Conservation (phyloP, 2,888 invertebrate genomes). For the Saturnia pavonia region DNA sequence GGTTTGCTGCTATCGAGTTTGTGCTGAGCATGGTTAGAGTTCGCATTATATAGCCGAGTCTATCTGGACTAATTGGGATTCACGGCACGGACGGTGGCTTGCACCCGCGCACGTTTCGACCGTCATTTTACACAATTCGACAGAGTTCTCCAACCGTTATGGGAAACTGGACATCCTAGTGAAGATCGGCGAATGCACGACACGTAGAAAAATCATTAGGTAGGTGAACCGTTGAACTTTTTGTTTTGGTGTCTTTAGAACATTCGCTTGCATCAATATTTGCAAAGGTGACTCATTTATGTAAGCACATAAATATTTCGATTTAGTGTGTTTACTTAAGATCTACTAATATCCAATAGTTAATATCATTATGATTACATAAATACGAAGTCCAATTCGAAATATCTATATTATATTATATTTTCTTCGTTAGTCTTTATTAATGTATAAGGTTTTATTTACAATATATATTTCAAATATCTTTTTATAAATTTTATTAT, state of each 20-base stretch:
- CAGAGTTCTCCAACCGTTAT: conserved; percentile 69
- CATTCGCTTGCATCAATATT: conserved; percentile 30
- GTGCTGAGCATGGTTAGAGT: conserved; percentile 47
- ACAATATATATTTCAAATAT: too few species aligned
- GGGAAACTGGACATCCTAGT: conserved; percentile 59
- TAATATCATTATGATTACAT: neutral
- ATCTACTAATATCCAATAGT: neutral
- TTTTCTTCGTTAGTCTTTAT: too few species aligned
- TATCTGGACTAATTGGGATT: conserved; percentile 69
- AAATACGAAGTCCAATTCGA: too few species aligned
- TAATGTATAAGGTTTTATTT: too few species aligned
- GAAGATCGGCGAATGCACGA: conserved; percentile 53
- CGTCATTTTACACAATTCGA: conserved; percentile 63
- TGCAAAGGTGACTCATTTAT: conserved; percentile 25
- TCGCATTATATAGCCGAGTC: conserved; percentile 70
- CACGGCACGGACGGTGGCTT: conserved; percentile 53
- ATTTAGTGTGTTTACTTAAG: neutral
- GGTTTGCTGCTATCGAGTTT: conserved; percentile 50
- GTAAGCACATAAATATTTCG: neutral
- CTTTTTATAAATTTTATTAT: too few species aligned
- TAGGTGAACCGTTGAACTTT: conserved; percentile 55
- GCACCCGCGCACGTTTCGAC: conserved; percentile 54
- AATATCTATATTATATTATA: too few species aligned
- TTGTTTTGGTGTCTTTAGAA: conserved; percentile 49
- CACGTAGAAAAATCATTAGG: conserved; percentile 53